A percentile compares a stretch with the other conserved stretches of the same genome.
phyloP scores from a whole-genome alignment of 1,140 invertebrate genomes.

The Hycleus cichorii region DNA sequence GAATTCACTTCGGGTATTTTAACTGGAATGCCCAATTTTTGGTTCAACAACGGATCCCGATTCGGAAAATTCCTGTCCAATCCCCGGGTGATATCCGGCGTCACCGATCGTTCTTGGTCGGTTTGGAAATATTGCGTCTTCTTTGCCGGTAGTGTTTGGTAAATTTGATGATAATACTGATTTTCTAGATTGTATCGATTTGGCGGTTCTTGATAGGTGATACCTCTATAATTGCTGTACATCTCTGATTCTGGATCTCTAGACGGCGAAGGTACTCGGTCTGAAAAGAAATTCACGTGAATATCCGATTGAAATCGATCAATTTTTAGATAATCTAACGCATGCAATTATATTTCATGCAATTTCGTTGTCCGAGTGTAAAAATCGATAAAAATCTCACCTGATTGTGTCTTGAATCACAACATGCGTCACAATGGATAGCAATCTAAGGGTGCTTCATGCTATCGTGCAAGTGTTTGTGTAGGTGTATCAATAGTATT shows the following conservation, averaged over 20 bases:
- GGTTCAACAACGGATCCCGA: constrained; percentile 5
- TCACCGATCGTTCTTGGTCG: constrained; percentile 47
- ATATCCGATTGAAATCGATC: too few relatives aligned
- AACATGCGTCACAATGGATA: constrained; percentile 9
- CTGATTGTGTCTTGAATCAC: background rate
- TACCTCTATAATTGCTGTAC: constrained; percentile 16
- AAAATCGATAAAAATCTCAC: constrained; percentile 15
- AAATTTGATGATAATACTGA: constrained; percentile 9
- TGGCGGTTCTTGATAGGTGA: too few relatives aligned
- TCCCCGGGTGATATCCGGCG: constrained; percentile 50
- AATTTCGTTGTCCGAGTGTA: background rate
- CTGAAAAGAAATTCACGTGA: constrained; percentile 24
- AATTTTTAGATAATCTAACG: too few relatives aligned
- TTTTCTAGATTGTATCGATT: constrained; percentile 5
- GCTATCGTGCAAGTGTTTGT: constrained; percentile 10
- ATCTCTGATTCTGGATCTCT: constrained; percentile 19
- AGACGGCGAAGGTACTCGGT: constrained; percentile 32
- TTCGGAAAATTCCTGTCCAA: constrained; percentile 27
- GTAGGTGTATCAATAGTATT: too few relatives aligned
- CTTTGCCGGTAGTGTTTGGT: constrained; percentile 36
- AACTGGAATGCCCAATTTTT: constrained; percentile 33
- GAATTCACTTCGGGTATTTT: constrained; percentile 26
- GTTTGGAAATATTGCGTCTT: constrained; percentile 34
- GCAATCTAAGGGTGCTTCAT: constrained; percentile 10
- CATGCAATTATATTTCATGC: too few relatives aligned